Conservation (phyloP, 2,888 invertebrate genomes). For the Panopea generosa region DNA sequence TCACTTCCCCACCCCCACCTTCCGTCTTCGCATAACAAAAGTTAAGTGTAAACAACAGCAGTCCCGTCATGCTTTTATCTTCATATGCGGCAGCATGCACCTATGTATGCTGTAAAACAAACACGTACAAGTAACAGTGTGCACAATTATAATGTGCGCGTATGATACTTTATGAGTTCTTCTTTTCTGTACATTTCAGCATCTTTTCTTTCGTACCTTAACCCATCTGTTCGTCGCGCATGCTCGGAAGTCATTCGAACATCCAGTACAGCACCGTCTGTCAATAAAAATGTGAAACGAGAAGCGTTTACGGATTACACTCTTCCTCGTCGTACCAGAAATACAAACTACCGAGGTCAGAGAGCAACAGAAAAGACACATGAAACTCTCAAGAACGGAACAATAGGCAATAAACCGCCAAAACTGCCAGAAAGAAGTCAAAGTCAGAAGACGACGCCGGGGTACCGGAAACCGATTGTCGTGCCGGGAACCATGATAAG, state of each 20-base stretch:
- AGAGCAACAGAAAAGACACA: slow-evolving; percentile 6
- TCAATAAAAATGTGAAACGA: slow-evolving; percentile 10
- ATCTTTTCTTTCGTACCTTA: slow-evolving; percentile 51
- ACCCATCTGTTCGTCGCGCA: slow-evolving; percentile 57
- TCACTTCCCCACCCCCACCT: too few species aligned
- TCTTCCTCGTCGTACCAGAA: slow-evolving; percentile 23
- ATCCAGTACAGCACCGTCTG: slow-evolving; percentile 13
- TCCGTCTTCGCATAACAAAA: too few species aligned
- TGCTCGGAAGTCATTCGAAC: slow-evolving; percentile 56
- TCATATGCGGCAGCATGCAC: too few species aligned
- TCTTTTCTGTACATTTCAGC: slow-evolving; percentile 35
- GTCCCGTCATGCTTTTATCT: too few species aligned
- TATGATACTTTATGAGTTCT: too few species aligned
- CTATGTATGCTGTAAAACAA: too few species aligned
- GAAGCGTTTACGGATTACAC: slow-evolving; percentile 48
- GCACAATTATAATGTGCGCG: too few species aligned
- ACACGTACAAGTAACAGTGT: too few species aligned
- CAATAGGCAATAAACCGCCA: slow-evolving; percentile 25
- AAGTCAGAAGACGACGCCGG: slow-evolving; percentile 4
- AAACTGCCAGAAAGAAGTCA: slow-evolving; percentile 34
- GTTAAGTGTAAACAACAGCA: too few species aligned
- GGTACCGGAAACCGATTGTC: slow-evolving; percentile 25
- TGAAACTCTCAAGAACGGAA: background rate
- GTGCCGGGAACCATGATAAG: slow-evolving; percentile 45
- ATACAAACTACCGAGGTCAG: slow-evolving; percentile 57